Percentiles rank a stretch among this genome's conserved stretches.
Evolutionary conservation across 1,140 invertebrate genomes (phyloP).

Genomic region (Drosophila subpulchrella): DNA sequence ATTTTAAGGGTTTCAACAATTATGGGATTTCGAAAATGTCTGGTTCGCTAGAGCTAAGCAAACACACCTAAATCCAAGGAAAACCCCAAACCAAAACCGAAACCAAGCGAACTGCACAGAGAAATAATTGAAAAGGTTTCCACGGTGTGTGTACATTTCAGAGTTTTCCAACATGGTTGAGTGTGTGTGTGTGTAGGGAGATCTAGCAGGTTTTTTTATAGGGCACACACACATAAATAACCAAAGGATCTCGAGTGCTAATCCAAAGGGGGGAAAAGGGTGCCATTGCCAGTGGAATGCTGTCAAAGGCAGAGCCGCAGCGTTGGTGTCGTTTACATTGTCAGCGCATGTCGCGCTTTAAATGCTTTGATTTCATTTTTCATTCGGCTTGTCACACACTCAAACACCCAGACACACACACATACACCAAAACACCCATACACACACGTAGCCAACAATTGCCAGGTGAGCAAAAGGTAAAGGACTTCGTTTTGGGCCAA

Average conservation of each 20-base stretch:
- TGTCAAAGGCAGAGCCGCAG: constrained; percentile 52
- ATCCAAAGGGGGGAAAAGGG: constrained; percentile 52
- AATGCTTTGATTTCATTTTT: constrained; percentile 83
- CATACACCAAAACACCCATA: constrained; percentile 2
- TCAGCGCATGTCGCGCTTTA: constrained; percentile 76
- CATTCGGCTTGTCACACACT: constrained; percentile 55
- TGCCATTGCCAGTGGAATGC: constrained; percentile 34
- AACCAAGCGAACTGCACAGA: constrained; percentile 39
- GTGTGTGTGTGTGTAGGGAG: constrained; percentile 6
- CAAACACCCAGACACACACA: constrained; percentile 1
- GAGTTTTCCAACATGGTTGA: constrained; percentile 30
- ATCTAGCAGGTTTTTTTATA: constrained; percentile 46
- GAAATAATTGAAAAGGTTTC: constrained; percentile 79
- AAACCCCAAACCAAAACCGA: constrained; percentile 26
- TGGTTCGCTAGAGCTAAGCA: constrained; percentile 17
- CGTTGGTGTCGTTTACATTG: constrained; percentile 62
- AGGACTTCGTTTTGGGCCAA: constrained; percentile 50
- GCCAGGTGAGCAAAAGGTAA: constrained; percentile 44
- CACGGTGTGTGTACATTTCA: constrained; percentile 47
- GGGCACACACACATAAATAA: constrained; percentile 50
- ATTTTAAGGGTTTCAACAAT: constrained; percentile 3
- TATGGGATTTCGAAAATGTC: constrained; percentile 12
- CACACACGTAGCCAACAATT: constrained; percentile 31
- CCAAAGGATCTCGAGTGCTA: constrained; percentile 67
- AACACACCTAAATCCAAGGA: constrained; percentile 20